Evolutionary conservation across 1,140 invertebrate species (phyloP), one percentile per base, ranked within the genome.

Genomic region (Leptinotarsa lineolata): DNA sequence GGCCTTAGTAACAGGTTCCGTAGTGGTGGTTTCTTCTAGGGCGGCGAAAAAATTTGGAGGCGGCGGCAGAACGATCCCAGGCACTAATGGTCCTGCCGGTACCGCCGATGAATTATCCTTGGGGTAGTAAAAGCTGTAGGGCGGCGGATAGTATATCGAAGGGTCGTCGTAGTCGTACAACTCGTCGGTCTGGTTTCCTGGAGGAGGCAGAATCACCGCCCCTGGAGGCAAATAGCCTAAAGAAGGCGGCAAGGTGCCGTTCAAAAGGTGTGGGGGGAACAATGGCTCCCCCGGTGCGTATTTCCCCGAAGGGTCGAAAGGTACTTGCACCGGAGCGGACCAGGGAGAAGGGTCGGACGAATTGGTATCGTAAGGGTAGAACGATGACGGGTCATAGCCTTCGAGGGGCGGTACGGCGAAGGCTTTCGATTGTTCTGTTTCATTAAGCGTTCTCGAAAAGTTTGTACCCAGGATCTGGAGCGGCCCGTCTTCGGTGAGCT

Each of bases 141-240:
- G 92, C 77, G 94, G 93, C 73, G 94, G 94, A 88, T 95, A 95
- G 81, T 95, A 95, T 18, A 95, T 91, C 67, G 94, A 94, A 79
- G 94, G 94, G 86, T 95, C 94, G 83, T 94, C 93, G 84, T 94
- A 93, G 85, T 95, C 94, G 81, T 92, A 91, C 64, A 91, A 89
- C 79, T 92, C 91, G 48, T 54, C 48, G 59, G 91, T 90, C 76
- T 89, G 87, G 84, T 93, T 93, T 79, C 72, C 74, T 66, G 90
- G 89, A 77, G 91, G 90, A 74, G 91, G 90, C 65, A 92, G 87
- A 78, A 92, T 90, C 18, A 89, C 90, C 69, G 91, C 89, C 61
- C 90, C 90, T 70, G 91, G 91, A 71, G 91, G 91, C 64, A 89
- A 81, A 54, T 86, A 85, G 16, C 86, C 87, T 58, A 85, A 84